Conservation (phyloP, 1,140 invertebrate species). For the Sitobion miscanthi region DNA sequence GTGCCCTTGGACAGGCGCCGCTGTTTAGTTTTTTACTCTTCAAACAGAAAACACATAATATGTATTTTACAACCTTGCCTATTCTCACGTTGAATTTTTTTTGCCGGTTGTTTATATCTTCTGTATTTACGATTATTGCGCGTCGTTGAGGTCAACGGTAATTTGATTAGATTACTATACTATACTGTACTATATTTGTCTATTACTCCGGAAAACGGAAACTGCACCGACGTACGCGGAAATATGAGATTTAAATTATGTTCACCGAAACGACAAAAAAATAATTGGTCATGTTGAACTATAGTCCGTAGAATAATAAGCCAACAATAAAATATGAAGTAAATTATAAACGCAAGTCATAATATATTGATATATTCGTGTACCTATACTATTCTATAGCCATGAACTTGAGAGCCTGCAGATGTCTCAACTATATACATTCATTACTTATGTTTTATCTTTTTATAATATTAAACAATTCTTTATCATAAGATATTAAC, state of each 20-base stretch:
- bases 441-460: neutral
- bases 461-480: neutral
- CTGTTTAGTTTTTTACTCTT: conserved; percentile 45
- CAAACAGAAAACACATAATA: conserved; percentile 34
- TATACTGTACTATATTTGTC: neutral
- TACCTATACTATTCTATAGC: neutral
- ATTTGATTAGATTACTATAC: conserved; percentile 40
- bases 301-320: neutral
- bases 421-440: neutral
- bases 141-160: conserved; percentile 35
- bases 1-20: conserved; percentile 49
- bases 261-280: neutral
- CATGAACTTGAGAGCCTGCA: neutral
- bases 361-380: neutral
- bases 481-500: neutral
- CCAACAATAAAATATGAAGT: neutral
- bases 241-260: neutral
- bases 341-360: neutral
- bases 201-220: conserved; percentile 10
- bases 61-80: conserved; percentile 42
- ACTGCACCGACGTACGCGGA: neutral
- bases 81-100: conserved; percentile 34
- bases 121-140: neutral
- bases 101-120: conserved; percentile 8
- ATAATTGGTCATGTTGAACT: neutral